Percentiles rank a stretch among this genome's conserved stretches.
phyloP scores from a whole-genome alignment of 2,888 invertebrate genomes.

The Cheiracanthium punctorium region DNA sequence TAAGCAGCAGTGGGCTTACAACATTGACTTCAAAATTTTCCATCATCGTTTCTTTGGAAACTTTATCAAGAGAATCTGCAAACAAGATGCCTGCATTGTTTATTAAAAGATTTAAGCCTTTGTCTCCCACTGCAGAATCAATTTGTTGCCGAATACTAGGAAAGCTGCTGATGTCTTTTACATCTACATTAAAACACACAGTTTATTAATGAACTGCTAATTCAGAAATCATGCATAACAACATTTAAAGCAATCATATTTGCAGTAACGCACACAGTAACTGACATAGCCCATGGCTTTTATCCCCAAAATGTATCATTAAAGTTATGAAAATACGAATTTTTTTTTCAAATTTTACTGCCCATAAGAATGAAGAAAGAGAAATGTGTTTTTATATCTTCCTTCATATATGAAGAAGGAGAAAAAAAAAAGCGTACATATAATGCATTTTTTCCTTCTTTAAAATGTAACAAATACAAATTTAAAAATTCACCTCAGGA shows the following conservation, averaged over 20 bases:
- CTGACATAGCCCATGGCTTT: too few species aligned
- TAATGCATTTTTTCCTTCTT: too few species aligned
- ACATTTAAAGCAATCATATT: too few species aligned
- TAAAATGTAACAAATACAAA: too few species aligned
- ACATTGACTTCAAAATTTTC: conserved; percentile 85
- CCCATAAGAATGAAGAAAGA: neutral
- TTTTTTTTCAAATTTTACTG: too few species aligned
- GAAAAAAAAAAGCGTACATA: too few species aligned
- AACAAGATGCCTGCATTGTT: conserved; percentile 86
- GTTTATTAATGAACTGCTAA: neutral
- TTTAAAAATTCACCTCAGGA: too few species aligned
- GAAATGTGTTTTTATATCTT: neutral
- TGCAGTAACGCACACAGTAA: too few species aligned
- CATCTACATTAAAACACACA: conserved; percentile 72
- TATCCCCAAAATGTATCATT: too few species aligned
- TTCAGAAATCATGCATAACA: too few species aligned
- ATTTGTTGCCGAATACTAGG: conserved; percentile 29
- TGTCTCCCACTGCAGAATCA: conserved; percentile 80
- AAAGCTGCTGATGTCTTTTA: conserved; percentile 35
- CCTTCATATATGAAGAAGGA: neutral
- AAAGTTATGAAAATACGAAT: neutral
- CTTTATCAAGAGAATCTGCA: conserved; percentile 80
- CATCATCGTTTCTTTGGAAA: conserved; percentile 84
- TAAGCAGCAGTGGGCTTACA: conserved; percentile 87
- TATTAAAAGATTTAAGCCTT: conserved; percentile 88